These are phyloP conservation scores for Pseudococcus jackbeardsleyi DNA, from an alignment of 2,888 invertebrate genomes.

Conservation along the genomic window DNA sequence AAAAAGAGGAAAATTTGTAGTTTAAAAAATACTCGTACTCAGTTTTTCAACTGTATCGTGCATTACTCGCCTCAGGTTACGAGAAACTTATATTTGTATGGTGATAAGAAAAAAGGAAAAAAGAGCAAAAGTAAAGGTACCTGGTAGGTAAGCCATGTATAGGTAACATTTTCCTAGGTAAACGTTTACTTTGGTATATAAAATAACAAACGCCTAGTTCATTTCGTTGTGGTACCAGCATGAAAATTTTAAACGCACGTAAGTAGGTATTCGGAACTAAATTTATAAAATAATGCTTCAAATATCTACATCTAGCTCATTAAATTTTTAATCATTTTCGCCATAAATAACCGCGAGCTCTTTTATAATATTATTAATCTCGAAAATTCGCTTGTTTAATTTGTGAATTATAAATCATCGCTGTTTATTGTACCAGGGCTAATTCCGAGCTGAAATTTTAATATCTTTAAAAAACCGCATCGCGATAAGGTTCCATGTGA, in stretches of 20 bases:
- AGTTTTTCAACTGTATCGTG: not conserved
- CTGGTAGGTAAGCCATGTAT: not conserved
- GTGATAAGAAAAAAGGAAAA: constrained; percentile 22
- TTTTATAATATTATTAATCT: constrained; percentile 34
- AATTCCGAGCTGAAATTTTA: constrained; percentile 2
- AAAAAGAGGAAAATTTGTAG: constrained; percentile 1
- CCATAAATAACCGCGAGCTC: not conserved
- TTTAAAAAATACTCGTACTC: constrained; percentile 4
- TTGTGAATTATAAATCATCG: constrained; percentile 12
- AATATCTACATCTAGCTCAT: not conserved
- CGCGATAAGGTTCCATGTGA: not conserved
- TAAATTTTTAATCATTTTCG: constrained; percentile 5
- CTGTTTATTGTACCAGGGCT: not conserved
- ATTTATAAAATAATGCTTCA: constrained; percentile 13
- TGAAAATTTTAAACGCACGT: constrained; percentile 9
- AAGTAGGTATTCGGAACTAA: not conserved
- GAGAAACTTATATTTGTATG: constrained; percentile 21
- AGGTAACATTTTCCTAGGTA: not conserved
- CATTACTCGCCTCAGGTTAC: not conserved
- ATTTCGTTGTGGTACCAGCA: not conserved
- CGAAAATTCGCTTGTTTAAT: constrained; percentile 10
- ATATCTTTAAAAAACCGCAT: not conserved
- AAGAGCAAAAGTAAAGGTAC: not conserved
- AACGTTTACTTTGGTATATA: constrained; percentile 34
- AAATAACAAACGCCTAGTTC: not conserved